A percentile compares a stretch with the other conserved stretches of the same genome.
phyloP scores from a whole-genome alignment of 2,797 vertebrate species.

The Gastrophryne carolinensis region DNA sequence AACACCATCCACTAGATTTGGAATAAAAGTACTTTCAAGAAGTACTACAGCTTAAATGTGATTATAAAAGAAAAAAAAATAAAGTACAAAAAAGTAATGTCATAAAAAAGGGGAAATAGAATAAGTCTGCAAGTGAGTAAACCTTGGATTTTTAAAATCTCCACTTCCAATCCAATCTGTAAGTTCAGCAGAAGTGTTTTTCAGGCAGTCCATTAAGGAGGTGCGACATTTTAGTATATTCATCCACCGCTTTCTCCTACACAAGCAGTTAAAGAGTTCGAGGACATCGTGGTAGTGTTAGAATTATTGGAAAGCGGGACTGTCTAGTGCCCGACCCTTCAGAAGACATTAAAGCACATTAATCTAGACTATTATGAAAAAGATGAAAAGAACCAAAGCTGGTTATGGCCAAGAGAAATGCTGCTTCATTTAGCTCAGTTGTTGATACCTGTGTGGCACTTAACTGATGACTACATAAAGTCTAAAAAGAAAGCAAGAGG shows the following conservation, averaged over 20 bases:
- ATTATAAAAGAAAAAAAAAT: slow-evolving; percentile 77
- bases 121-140: slow-evolving; percentile 71
- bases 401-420: slow-evolving; percentile 57
- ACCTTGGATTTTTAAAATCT: slow-evolving; percentile 59
- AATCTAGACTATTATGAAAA: slow-evolving; percentile 59
- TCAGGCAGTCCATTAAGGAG: neutral
- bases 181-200: slow-evolving; percentile 72
- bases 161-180: slow-evolving; percentile 68
- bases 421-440: slow-evolving; percentile 60
- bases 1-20: slow-evolving; percentile 89
- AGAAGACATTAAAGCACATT: slow-evolving; percentile 61
- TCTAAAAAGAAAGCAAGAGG: slow-evolving; percentile 41
- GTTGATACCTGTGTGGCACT: slow-evolving; percentile 52
- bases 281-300: slow-evolving; percentile 55
- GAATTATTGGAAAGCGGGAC: neutral
- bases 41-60: slow-evolving; percentile 81
- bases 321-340: slow-evolving; percentile 8
- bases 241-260: neutral
- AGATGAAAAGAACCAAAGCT: slow-evolving; percentile 59
- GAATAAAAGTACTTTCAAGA: slow-evolving; percentile 91
- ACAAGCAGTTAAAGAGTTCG: slow-evolving; percentile 65
- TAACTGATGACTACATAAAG: slow-evolving; percentile 60
- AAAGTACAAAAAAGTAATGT: slow-evolving; percentile 76
- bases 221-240: slow-evolving; percentile 4
- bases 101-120: slow-evolving; percentile 72